Conservation (phyloP, 2,797 vertebrate genomes). For the Synaphobranchus kaupii region DNA sequence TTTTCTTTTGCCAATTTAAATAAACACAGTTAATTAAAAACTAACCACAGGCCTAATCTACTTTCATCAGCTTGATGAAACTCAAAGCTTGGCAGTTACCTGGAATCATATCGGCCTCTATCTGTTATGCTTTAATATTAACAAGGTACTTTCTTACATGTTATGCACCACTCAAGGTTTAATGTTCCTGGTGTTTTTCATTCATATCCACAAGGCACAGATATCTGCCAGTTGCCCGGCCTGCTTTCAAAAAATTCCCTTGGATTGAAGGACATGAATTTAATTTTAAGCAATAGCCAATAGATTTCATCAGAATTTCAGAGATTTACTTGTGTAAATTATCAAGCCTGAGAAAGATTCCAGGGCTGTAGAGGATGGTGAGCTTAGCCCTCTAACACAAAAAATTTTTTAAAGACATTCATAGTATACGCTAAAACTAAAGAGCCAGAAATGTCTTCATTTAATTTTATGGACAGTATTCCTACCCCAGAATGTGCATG, state of each 20-base stretch:
- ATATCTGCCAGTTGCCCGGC: neutral
- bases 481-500: neutral
- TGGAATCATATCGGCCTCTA: neutral
- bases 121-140: conserved; percentile 10
- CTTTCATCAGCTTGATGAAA: neutral
- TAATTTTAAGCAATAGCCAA: neutral
- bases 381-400: neutral
- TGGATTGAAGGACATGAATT: neutral
- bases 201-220: conserved; percentile 19
- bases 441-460: neutral
- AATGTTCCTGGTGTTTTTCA: conserved; percentile 9
- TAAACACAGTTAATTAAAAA: conserved; percentile 19
- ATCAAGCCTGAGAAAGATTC: neutral
- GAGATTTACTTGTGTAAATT: neutral
- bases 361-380: neutral
- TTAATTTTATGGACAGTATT: neutral
- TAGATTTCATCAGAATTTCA: neutral
- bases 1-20: conserved; percentile 1
- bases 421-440: neutral
- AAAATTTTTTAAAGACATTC: neutral
- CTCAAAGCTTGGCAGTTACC: conserved; percentile 6
- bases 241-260: neutral
- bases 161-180: conserved; percentile 1
- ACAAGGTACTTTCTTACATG: conserved; percentile 20
- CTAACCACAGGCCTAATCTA: neutral